A percentile compares a stretch with the other conserved stretches of the same genome.
These are phyloP conservation scores for Cyclopterus lumpus DNA, from an alignment of 2,797 vertebrate genomes.

Conservation along the genomic window DNA sequence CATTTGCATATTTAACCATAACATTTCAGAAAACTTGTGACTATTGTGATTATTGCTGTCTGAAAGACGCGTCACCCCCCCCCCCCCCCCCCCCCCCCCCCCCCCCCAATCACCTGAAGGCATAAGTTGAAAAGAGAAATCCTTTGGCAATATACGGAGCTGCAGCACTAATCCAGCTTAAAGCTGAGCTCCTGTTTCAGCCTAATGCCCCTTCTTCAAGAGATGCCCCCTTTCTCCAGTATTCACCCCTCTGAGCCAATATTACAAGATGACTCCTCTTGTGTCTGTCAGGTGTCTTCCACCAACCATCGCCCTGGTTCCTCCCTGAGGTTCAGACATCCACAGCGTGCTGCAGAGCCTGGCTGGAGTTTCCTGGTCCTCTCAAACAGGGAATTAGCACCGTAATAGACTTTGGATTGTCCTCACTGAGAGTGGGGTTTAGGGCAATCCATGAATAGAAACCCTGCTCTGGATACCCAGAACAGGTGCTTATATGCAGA, in stretches of 20 bases:
- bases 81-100: too few relatives aligned
- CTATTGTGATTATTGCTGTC: too few relatives aligned
- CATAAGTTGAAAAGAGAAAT: slow-evolving; percentile 80
- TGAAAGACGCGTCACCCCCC: too few relatives aligned
- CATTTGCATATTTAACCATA: too few relatives aligned
- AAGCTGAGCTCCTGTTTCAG: slow-evolving; percentile 72
- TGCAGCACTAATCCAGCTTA: slow-evolving; percentile 82
- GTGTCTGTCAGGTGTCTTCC: not conserved
- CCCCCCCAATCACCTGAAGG: slow-evolving; percentile 24
- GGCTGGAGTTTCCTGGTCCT: not conserved
- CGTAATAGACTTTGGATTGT: slow-evolving; percentile 46
- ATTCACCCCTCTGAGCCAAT: slow-evolving; percentile 13
- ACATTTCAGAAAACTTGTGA: too few relatives aligned
- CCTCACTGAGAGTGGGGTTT: slow-evolving; percentile 38
- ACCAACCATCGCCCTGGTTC: not conserved
- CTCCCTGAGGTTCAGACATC: not conserved
- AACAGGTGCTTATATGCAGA: slow-evolving; percentile 35
- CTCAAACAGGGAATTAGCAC: slow-evolving; percentile 20
- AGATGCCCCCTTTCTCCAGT: slow-evolving; percentile 24
- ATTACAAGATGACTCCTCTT: too few relatives aligned
- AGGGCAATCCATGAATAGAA: slow-evolving; percentile 47
- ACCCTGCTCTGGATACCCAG: slow-evolving; percentile 28
- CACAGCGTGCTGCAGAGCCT: not conserved
- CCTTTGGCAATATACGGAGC: slow-evolving; percentile 73
- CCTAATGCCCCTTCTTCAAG: slow-evolving; percentile 73